Evolutionary conservation across 2,113 vertebrate genomes (phyloP).

Genomic region (Carlito syrichta): DNA sequence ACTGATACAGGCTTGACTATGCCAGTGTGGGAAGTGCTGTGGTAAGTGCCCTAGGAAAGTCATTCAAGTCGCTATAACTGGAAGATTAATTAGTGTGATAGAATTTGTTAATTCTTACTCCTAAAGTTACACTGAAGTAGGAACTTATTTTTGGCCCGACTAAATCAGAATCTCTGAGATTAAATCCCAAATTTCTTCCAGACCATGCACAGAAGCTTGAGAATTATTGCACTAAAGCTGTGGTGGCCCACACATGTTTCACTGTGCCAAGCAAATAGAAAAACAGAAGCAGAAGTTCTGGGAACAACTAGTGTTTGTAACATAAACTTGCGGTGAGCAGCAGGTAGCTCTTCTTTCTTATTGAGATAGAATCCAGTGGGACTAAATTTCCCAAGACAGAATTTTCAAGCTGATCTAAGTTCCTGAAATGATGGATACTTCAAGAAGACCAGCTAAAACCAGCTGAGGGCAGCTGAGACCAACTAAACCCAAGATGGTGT

Average conservation of each 20-base stretch:
- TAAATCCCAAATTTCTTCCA: too few relatives aligned
- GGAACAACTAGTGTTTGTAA: not conserved
- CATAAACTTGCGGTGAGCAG: fast-evolving
- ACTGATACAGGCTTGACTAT: not conserved
- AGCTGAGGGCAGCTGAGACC: too few relatives aligned
- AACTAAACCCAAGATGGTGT: too few relatives aligned
- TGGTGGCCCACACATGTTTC: not conserved
- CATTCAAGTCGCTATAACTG: not conserved
- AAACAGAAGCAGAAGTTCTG: not conserved
- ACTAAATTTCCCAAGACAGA: too few relatives aligned
- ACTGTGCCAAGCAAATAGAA: not conserved
- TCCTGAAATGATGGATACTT: too few relatives aligned
- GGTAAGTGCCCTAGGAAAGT: not conserved
- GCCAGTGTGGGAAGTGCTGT: not conserved
- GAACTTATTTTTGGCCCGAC: not conserved
- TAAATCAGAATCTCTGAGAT: not conserved
- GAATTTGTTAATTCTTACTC: not conserved
- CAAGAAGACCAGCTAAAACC: too few relatives aligned
- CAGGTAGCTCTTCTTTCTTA: not conserved
- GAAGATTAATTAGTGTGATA: not conserved
- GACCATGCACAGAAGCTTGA: not conserved
- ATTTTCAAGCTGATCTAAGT: too few relatives aligned
- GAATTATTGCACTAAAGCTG: not conserved
- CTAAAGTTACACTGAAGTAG: not conserved
- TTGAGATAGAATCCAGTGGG: too few relatives aligned